phyloP scores from a whole-genome alignment of 2,113 vertebrate species.

The Mobula hypostoma region DNA sequence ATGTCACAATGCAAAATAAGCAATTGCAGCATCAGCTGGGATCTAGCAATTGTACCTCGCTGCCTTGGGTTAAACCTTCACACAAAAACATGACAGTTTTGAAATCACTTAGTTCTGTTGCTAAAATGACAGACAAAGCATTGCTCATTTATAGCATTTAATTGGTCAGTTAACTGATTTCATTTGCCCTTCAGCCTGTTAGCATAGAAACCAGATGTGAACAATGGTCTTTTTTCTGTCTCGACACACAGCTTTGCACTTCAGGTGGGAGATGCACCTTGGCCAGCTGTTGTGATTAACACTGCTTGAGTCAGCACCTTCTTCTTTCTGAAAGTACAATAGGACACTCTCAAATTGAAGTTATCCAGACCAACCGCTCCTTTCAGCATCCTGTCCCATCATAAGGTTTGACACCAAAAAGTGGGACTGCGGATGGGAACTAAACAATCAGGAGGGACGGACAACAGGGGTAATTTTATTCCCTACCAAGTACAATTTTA shows the following conservation, averaged over 20 bases:
- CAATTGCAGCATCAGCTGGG: neutral
- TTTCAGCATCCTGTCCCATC: neutral
- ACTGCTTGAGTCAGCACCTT: neutral
- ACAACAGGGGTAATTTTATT: neutral
- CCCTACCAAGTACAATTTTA: neutral
- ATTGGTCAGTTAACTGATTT: neutral
- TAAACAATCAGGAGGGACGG: too few species aligned
- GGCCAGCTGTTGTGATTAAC: neutral
- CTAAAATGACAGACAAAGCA: neutral
- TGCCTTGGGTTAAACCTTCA: neutral
- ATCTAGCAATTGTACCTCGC: neutral
- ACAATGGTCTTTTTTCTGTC: neutral
- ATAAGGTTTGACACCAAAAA: too few species aligned
- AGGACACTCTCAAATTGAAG: neutral
- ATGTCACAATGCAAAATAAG: neutral
- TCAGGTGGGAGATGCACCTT: neutral
- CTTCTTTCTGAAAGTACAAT: neutral
- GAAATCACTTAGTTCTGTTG: neutral
- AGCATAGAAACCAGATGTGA: neutral
- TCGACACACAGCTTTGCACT: neutral
- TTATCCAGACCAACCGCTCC: neutral
- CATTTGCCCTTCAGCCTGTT: neutral
- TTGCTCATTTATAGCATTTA: neutral
- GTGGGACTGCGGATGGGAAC: too few species aligned
- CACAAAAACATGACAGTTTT: neutral